Conservation (phyloP, 1,140 invertebrate genomes). For the Grapholita molesta region DNA sequence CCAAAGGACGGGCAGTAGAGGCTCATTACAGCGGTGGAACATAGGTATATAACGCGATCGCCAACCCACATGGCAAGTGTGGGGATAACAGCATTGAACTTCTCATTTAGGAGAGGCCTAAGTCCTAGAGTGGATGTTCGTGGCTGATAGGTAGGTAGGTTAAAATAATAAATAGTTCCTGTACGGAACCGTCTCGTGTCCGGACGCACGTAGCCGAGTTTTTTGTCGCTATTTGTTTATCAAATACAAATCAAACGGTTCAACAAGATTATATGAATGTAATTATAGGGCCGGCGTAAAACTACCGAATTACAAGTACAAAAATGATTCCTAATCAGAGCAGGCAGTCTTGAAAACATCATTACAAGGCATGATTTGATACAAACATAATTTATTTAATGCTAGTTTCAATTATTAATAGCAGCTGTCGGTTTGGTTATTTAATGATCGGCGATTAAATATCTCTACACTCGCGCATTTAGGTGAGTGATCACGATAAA, state of each 20-base stretch:
- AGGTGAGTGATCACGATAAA: too few relatives aligned
- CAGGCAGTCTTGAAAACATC: background rate
- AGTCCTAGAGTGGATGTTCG: too few relatives aligned
- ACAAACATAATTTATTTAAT: background rate
- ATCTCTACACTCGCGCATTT: background rate
- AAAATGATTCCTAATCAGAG: background rate
- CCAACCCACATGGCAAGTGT: too few relatives aligned
- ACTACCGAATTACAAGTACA: constrained; percentile 10
- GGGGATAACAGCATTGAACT: too few relatives aligned
- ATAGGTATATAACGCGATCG: too few relatives aligned
- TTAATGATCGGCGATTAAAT: background rate
- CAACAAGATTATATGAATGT: background rate
- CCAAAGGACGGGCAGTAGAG: too few relatives aligned
- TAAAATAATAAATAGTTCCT: too few relatives aligned
- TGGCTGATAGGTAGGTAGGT: too few relatives aligned
- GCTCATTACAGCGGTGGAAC: too few relatives aligned
- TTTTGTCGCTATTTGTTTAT: background rate
- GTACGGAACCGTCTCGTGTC: too few relatives aligned
- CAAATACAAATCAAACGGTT: background rate
- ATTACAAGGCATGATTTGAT: constrained; percentile 4
- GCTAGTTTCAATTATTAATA: background rate
- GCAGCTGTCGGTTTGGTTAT: background rate
- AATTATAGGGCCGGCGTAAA: background rate
- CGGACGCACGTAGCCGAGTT: background rate
- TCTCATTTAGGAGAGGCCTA: too few relatives aligned